Evolutionary conservation across 1,140 invertebrate genomes (phyloP).

Genomic region (Rhagoletis pomonella): DNA sequence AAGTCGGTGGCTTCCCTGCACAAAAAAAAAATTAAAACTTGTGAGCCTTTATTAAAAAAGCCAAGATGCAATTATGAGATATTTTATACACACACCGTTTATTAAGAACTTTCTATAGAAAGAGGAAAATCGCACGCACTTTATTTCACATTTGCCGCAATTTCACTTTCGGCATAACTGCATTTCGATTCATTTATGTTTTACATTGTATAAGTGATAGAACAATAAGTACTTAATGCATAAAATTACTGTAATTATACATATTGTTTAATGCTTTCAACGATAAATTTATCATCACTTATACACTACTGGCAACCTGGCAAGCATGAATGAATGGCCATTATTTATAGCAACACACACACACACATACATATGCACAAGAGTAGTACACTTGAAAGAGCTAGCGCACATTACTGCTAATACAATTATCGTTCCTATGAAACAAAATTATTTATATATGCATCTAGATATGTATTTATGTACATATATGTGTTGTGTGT

Average conservation of each 20-base stretch:
- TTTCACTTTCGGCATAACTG: too few species aligned
- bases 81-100: too few species aligned
- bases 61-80: too few species aligned
- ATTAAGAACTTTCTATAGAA: too few species aligned
- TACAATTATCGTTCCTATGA: not conserved
- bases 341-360: not conserved
- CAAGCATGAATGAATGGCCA: not conserved
- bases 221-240: conserved; percentile 14
- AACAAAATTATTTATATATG: not conserved
- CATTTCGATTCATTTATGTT: too few species aligned
- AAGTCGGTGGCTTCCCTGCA: too few species aligned
- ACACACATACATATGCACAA: not conserved
- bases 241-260: conserved; percentile 16
- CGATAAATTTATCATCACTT: not conserved
- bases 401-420: not conserved
- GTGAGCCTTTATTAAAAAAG: too few species aligned
- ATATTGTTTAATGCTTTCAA: not conserved
- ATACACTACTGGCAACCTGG: not conserved
- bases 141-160: too few species aligned
- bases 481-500: too few species aligned
- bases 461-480: not conserved
- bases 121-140: too few species aligned
- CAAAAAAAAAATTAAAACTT: too few species aligned
- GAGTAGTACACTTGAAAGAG: not conserved
- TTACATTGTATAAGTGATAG: too few species aligned